A percentile compares a stretch with the other conserved stretches of the same genome.
These are phyloP conservation scores for Pogonophryne albipinna DNA, from an alignment of 2,797 vertebrate species.

Conservation along the genomic window DNA sequence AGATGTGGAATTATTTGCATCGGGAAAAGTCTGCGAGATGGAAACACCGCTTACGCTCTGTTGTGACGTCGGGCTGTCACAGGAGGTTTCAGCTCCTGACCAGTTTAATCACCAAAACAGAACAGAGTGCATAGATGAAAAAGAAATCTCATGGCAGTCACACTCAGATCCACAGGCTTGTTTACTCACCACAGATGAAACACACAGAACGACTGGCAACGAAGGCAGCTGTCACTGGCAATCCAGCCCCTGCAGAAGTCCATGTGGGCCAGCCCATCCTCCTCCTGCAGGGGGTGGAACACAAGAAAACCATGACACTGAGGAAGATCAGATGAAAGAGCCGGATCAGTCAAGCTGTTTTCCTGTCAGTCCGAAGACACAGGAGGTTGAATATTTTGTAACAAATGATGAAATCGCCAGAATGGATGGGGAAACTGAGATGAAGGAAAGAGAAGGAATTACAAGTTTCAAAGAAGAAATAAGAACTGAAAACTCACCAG, in stretches of 20 bases:
- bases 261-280: constrained; percentile 13
- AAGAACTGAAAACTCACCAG: background rate
- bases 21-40: constrained; percentile 30
- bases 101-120: constrained; percentile 31
- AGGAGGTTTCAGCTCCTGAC: constrained; percentile 31
- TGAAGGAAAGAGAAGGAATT: constrained; percentile 11
- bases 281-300: constrained; percentile 45
- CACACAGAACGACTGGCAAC: constrained; percentile 7
- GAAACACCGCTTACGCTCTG: constrained; percentile 35
- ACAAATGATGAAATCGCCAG: constrained; percentile 1
- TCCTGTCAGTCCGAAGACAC: constrained; percentile 34
- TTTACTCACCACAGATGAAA: constrained; percentile 20
- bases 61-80: constrained; percentile 14
- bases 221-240: constrained; percentile 53
- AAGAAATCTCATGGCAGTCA: constrained; percentile 37
- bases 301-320: constrained; percentile 42
- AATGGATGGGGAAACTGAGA: constrained; percentile 7
- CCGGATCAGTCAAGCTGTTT: constrained; percentile 36
- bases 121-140: constrained; percentile 40
- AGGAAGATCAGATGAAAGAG: constrained; percentile 53
- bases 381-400: constrained; percentile 24
- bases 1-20: constrained; percentile 61
- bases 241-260: constrained; percentile 51
- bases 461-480: constrained; percentile 17
- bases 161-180: constrained; percentile 34